Base-by-base conservation (phyloP, 2,113 vertebrate genomes). In the Myotis brandtii region DNA sequence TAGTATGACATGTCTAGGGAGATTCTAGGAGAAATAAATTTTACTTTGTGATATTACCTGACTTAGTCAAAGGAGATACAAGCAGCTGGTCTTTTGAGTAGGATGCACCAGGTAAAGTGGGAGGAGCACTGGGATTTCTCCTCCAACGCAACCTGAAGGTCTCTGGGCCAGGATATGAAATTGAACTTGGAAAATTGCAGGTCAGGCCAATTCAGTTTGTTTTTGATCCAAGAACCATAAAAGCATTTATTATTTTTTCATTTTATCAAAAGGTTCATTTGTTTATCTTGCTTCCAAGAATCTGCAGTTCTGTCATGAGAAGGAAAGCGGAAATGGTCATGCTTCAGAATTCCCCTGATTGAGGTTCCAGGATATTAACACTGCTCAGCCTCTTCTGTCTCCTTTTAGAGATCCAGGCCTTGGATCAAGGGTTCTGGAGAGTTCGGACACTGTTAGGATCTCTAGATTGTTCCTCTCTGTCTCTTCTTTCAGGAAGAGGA, bases 281-380 rank as follows among this genome's bases (percentile, higher is more conserved):
- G 21, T 70, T 70, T 88, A 14, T 92, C 54, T 91, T 52, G 21
- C 9, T 94, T 94, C 50, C 30, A 82, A 86, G 37, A 64, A 92
- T 86, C 46, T 0, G 1, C 69, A 85, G 23, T 30, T 69, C 2
- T 67, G 12, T 14, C 59, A 16, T 9, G 3, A 54, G 73, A 93
- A 87, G 46, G 48, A 30, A 86, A 50, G 5, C 4, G 25, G 64
- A 72, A 37, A 43, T 18, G 25, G 20, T 37, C 7, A 0, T 77
- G n/a, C 27, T 30, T 75, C 16, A 5, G 18, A 76, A 56, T 72
- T 88, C 14, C 43, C 1, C 0, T 12, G 21, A 21, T 34, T 7
- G 6, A n/a, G 13, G 17, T 7, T 25, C 30, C 7, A 50, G 30
- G 30, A 43, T 67, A 17, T 0, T 6, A n/a, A 76, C 0, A 6